Evolutionary conservation across 2,888 invertebrate species (phyloP), one percentile per base, ranked within the genome.

Genomic region (Hypena proboscidalis): DNA sequence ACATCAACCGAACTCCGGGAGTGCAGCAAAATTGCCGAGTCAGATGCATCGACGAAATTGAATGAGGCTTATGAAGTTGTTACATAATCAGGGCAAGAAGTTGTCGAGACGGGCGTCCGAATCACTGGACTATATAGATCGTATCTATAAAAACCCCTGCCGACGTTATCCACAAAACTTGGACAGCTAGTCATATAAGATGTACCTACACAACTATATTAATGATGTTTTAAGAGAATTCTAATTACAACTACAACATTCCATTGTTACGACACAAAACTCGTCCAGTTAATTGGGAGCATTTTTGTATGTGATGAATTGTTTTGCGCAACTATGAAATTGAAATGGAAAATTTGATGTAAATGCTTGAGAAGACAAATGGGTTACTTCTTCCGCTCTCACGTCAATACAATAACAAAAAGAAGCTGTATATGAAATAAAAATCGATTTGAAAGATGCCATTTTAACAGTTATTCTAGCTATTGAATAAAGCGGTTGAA

Each of bases 21-120:
- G 55, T 62, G 60, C 70, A 74, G 67, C 44, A 35, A 81, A 80
- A 75, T 58, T 56, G 77, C 74, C 64, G 61, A 67, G 81, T 82
- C 80, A 80, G 75, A 68, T 70, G 73, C 74, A 72, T 65, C 74
- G 69, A 71, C 62, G 69, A 78, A 81, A 83, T 81, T 74, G 79
- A 80, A 81, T 76, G 69, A 74, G 64, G 70, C 65, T 73, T 78
- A 82, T 80, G 61, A 78, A 79, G 79, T 67, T 66, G 78, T 85
- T 84, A 77, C 83, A 74, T 67, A 82, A 86, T 71, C 77, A 64
- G 62, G 80, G 79, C 80, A 64, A 56, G 58, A 29, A 51, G 50
- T 64, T 58, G 58, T 59, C 56, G 57, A 59, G 49, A 45, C 35
- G 47, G 27, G 29, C 44, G 40, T 35, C 30, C 36, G 43, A 41